Evolutionary conservation across 2,888 invertebrate species (phyloP), one percentile per base, ranked within the genome.

Genomic region (Gisinianus flammeolus): DNA sequence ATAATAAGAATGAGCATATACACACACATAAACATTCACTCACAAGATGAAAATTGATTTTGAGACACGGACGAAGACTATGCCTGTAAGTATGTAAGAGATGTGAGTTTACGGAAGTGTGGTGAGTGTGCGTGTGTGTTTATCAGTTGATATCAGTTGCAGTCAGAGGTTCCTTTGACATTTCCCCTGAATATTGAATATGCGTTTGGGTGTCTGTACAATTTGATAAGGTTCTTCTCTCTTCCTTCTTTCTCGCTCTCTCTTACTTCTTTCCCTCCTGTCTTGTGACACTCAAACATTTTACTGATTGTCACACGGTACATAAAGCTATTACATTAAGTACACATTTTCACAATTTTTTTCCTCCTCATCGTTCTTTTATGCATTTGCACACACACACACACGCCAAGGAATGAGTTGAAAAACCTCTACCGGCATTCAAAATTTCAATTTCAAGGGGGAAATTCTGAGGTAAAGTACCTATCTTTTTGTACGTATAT

Each of bases 131-230:
- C 26, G 4, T 12, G 24, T 12, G 62, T 26, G 26, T 62, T 26
- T 62, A 62, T 62, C 62, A 31, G 68, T 26, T 68, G 35, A 35
- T 74, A 74, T 74, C 74, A 74, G 35, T 74, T 35, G 52, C 22
- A 76, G 76, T 77, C 77, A 77, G 77, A 77, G 44, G 31, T 26
- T 74, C 77, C 68, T 52, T 79, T 80, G 80, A 80, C 80, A 79
- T 79, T 80, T 78, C 77, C 67, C 77, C 79, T 82, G 82, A 82
- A 82, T 82, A 82, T 82, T 82, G 81, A 82, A 79, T 79, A 78
- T 78, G n/a, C 19, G 68, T 77, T 73, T 77, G 78, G 67, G 70
- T 67, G 80, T 73, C 79, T 80, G 80, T 79, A 77, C 71, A 35
- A 79, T 72, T 81, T 79, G 81, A 82, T 82, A 82, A 82, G 77